Percentiles rank a stretch among this genome's conserved stretches.
phyloP scores from a whole-genome alignment of 1,140 invertebrate genomes.

The Hylyphantes graminicola region DNA sequence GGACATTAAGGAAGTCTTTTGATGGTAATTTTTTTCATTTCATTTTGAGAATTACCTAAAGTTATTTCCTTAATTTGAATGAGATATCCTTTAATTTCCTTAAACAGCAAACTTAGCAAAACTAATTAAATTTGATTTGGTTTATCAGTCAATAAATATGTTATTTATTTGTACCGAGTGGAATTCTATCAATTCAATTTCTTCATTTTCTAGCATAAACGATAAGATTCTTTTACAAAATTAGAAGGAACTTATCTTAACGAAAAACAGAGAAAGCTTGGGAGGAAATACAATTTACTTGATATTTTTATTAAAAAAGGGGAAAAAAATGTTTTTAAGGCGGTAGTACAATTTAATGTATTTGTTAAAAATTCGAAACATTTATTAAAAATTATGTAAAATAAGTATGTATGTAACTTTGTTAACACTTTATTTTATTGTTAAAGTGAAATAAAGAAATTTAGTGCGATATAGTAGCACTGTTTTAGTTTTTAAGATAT shows the following conservation, averaged over 20 bases:
- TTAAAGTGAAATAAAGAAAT: no score
- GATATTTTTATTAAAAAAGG: no score
- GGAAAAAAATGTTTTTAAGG: no score
- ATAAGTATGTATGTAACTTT: no score
- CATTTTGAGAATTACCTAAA: conserved; percentile 7
- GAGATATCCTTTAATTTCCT: conserved; percentile 16
- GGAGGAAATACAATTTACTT: neutral
- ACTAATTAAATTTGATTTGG: conserved; percentile 21
- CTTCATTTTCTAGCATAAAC: neutral
- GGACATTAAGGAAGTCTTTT: neutral
- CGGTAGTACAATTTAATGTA: no score
- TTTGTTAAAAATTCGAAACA: no score
- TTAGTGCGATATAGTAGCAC: no score
- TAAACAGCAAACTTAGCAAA: neutral
- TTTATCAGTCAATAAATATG: neutral
- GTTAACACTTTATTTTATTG: no score
- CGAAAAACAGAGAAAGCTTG: neutral
- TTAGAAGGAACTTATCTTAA: neutral
- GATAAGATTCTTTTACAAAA: neutral
- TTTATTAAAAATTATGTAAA: no score
- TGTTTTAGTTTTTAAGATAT: no score
- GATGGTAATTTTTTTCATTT: neutral
- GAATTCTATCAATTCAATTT: no score
- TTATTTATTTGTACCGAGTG: neutral
- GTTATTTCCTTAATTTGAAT: conserved; percentile 3